Percentiles rank a stretch among this genome's conserved stretches.
Evolutionary conservation across 2,797 vertebrate genomes (phyloP).

Genomic region (Molossus molossus): DNA sequence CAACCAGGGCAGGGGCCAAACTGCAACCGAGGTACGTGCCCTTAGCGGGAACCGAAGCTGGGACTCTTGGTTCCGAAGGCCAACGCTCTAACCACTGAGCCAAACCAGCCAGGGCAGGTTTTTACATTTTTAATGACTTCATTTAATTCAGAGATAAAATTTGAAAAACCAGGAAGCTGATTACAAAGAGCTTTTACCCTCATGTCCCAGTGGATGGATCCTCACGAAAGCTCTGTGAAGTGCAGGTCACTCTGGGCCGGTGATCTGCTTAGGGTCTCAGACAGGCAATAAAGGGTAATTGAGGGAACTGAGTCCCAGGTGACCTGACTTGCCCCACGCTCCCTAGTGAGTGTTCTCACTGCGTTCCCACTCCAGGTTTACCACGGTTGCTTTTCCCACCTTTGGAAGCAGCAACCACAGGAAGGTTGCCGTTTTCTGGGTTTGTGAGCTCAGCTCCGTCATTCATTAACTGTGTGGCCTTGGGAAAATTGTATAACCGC

Average conservation of each 20-base stretch:
- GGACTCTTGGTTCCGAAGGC: no score
- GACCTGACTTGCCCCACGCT: not conserved
- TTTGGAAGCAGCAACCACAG: not conserved
- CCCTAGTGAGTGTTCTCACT: not conserved
- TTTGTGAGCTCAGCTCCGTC: not conserved
- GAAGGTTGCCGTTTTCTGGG: not conserved
- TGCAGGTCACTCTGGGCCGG: no score
- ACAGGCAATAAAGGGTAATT: fast-evolving
- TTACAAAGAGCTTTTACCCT: not conserved
- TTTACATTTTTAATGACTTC: not conserved
- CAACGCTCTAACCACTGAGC: no score
- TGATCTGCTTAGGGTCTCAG: no score
- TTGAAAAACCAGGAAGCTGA: not conserved
- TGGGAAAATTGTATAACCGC: not conserved
- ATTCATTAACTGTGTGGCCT: not conserved
- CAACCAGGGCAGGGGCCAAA: no score
- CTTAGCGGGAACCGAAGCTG: no score
- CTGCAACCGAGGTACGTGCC: no score
- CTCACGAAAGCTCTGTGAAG: not conserved
- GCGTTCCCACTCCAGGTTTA: not conserved
- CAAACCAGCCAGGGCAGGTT: not conserved
- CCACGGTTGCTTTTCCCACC: not conserved
- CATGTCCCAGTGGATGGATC: not conserved
- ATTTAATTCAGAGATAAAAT: conserved; percentile 35
- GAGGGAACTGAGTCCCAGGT: not conserved